phyloP scores from a whole-genome alignment of 2,797 vertebrate species.

The Pelodytes ibericus region DNA sequence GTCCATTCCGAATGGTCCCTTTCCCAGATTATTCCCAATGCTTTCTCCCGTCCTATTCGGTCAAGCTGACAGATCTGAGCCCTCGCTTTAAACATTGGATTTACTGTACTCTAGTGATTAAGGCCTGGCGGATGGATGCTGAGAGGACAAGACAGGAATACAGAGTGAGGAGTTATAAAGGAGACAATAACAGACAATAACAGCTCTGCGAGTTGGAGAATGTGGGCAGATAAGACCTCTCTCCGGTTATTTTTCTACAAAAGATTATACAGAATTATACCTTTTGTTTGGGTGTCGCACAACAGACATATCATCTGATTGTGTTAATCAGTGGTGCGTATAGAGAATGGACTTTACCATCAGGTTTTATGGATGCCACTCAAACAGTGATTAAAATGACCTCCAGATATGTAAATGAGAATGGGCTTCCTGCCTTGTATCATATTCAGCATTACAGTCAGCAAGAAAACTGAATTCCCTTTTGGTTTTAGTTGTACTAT shows the following conservation, averaged over 20 bases:
- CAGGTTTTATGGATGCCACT: background rate
- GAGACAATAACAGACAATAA: background rate
- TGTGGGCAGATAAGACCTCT: background rate
- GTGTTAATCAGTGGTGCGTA: conserved; percentile 17
- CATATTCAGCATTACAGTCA: too few species aligned
- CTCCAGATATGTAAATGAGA: conserved; percentile 28
- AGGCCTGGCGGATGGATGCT: background rate
- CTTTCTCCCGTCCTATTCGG: too few species aligned
- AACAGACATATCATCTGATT: background rate
- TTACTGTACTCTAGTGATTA: background rate
- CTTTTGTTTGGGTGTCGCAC: background rate
- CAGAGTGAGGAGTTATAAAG: background rate
- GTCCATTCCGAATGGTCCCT: background rate
- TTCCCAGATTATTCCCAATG: background rate
- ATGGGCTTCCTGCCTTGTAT: background rate
- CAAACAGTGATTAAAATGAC: conserved; percentile 41
- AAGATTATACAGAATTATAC: conserved; percentile 26
- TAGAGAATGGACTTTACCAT: background rate
- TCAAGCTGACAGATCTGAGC: background rate
- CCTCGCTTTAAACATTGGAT: background rate
- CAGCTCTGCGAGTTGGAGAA: background rate
- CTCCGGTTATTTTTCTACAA: background rate
- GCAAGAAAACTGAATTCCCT: too few species aligned
- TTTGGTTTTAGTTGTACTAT: too few species aligned
- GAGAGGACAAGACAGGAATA: background rate